Evolutionary conservation across 1,140 invertebrate genomes (phyloP).

Genomic region (Drosophila ficusphila): DNA sequence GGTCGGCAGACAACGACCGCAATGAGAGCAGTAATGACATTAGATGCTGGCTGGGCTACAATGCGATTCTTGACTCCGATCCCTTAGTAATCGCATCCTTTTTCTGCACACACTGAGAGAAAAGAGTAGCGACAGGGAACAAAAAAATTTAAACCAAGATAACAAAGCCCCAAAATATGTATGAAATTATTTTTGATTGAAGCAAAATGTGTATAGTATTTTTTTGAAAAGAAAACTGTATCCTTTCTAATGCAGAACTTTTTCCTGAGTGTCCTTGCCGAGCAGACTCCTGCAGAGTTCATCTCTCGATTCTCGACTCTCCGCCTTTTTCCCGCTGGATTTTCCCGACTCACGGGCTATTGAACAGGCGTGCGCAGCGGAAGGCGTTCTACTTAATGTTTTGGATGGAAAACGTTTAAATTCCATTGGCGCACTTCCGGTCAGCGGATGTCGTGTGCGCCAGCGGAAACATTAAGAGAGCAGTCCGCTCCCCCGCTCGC

Average conservation of each 20-base stretch:
- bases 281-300: constrained; percentile 54
- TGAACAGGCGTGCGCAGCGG: constrained; percentile 76
- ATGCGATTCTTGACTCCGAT: constrained; percentile 12
- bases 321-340: not conserved
- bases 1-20: constrained; percentile 59
- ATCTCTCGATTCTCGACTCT: constrained; percentile 24
- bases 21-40: constrained; percentile 78
- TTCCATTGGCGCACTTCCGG: constrained; percentile 79
- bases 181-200: too few relatives aligned
- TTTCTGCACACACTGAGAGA: not conserved
- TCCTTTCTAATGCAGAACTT: too few relatives aligned
- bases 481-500: not conserved
- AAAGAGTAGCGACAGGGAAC: not conserved
- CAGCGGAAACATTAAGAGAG: constrained; percentile 79
- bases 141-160: not conserved
- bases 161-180: too few relatives aligned
- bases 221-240: too few relatives aligned
- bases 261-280: constrained; percentile 9
- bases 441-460: constrained; percentile 80
- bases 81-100: constrained; percentile 1
- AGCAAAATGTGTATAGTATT: too few relatives aligned
- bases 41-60: constrained; percentile 33
- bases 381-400: constrained; percentile 79
- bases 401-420: constrained; percentile 80
- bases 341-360: constrained; percentile 61